Percentiles rank a stretch among this genome's conserved stretches.
Conservation (phyloP, 2,113 vertebrate species). For the Bubo bubo region DNA sequence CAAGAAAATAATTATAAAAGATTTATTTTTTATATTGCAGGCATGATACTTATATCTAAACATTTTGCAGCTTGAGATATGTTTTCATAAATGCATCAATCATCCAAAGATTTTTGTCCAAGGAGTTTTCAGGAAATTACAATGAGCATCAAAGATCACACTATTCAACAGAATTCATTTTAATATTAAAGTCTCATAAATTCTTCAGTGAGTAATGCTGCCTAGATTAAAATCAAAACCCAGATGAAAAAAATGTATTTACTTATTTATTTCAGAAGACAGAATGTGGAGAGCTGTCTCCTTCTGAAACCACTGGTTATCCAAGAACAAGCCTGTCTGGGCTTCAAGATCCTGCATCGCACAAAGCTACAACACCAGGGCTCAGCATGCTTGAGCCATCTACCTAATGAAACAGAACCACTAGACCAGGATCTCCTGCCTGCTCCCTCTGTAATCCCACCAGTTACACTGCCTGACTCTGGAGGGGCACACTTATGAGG, state of each 20-base stretch:
- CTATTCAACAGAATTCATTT: not conserved
- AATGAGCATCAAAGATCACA: not conserved
- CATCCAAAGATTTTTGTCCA: slow-evolving; percentile 15
- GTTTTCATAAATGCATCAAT: not conserved
- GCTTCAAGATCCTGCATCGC: not conserved
- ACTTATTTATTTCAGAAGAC: not conserved
- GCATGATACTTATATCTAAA: not conserved
- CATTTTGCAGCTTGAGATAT: not conserved
- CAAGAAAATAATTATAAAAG: not conserved
- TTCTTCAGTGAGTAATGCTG: not conserved
- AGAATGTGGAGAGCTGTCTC: not conserved
- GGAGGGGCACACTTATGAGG: not conserved
- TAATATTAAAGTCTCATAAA: slow-evolving; percentile 45
- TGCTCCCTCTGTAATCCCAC: not conserved
- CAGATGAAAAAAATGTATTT: not conserved
- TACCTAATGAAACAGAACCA: not conserved
- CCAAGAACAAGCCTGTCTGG: not conserved
- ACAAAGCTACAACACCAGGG: not conserved
- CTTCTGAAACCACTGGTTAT: not conserved
- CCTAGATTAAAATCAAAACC: slow-evolving; percentile 26
- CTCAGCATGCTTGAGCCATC: not conserved
- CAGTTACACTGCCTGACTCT: not conserved
- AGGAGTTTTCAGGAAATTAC: slow-evolving; percentile 50
- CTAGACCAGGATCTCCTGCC: not conserved
- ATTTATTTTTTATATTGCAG: not conserved